Evolutionary conservation across 2,797 vertebrate genomes (phyloP).

Genomic region (Cyclura pinguis): DNA sequence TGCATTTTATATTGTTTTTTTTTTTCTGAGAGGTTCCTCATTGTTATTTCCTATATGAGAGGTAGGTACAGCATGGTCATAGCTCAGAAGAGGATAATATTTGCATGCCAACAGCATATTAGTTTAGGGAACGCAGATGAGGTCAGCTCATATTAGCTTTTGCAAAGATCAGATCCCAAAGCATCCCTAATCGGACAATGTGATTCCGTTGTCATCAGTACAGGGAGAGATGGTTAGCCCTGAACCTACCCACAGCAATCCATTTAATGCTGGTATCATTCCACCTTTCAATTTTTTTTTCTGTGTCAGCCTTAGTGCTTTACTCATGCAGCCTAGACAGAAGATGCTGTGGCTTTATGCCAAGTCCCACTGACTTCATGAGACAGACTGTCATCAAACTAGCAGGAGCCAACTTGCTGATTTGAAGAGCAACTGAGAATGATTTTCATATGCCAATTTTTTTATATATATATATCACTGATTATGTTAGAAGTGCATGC

Average conservation of each 20-base stretch:
- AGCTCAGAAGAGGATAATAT: too few relatives aligned
- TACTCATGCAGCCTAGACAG: background rate
- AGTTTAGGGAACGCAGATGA: background rate
- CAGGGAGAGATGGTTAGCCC: background rate
- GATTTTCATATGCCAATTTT: background rate
- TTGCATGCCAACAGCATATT: background rate
- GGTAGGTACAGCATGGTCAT: too few relatives aligned
- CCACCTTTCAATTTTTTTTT: background rate
- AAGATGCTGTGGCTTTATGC: background rate
- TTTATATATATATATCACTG: background rate
- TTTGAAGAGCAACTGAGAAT: background rate
- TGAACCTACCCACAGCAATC: background rate
- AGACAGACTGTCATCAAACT: background rate
- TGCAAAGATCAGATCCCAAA: background rate
- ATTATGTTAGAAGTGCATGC: background rate
- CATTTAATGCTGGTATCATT: background rate
- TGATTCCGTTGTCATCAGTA: background rate
- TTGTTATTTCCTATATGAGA: too few relatives aligned
- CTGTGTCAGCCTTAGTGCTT: background rate
- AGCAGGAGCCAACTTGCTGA: background rate
- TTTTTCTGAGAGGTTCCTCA: too few relatives aligned
- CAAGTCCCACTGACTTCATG: background rate
- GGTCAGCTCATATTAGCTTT: background rate
- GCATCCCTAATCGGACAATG: background rate
- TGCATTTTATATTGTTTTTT: too few relatives aligned